Conservation (phyloP, 35 echinoderm and acorn worm genomes). For the Heliocidaris erythrogramma region DNA sequence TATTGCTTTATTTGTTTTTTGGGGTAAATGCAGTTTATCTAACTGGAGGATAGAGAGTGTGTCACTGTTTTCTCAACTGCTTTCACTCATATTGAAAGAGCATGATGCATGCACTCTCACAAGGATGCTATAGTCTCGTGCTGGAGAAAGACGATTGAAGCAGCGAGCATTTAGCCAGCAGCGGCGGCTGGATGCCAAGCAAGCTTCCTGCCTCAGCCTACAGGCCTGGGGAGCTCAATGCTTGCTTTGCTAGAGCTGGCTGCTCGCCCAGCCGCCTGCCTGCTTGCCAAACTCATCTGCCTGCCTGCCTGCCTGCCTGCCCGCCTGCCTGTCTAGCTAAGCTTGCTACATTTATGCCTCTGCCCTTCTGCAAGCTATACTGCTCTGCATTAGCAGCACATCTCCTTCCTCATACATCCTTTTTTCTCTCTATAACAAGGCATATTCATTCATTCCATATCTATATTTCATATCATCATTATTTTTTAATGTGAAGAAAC, state of each 20-base stretch:
- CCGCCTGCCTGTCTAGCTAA: neutral
- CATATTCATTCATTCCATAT: too few species aligned
- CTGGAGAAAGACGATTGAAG: neutral
- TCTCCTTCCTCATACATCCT: too few species aligned
- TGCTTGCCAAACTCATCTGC: neutral
- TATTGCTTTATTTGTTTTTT: neutral
- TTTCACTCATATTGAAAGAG: neutral
- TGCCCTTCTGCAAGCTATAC: neutral
- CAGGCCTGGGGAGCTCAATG: neutral
- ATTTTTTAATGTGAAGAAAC: too few species aligned
- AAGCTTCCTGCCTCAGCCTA: neutral
- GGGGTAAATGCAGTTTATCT: neutral
- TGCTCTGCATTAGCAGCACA: too few species aligned
- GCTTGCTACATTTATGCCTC: neutral
- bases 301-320: neutral
- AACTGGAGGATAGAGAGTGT: neutral
- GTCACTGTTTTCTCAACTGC: neutral
- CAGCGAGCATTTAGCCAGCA: neutral
- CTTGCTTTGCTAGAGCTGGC: neutral
- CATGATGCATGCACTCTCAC: neutral
- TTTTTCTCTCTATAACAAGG: too few species aligned
- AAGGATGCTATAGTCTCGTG: neutral
- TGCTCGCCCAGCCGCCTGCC: neutral
- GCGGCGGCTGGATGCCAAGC: neutral
- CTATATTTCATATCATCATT: too few species aligned